phyloP scores from a whole-genome alignment of 2,113 vertebrate genomes.

The Xenotilapia flavipinnis region DNA sequence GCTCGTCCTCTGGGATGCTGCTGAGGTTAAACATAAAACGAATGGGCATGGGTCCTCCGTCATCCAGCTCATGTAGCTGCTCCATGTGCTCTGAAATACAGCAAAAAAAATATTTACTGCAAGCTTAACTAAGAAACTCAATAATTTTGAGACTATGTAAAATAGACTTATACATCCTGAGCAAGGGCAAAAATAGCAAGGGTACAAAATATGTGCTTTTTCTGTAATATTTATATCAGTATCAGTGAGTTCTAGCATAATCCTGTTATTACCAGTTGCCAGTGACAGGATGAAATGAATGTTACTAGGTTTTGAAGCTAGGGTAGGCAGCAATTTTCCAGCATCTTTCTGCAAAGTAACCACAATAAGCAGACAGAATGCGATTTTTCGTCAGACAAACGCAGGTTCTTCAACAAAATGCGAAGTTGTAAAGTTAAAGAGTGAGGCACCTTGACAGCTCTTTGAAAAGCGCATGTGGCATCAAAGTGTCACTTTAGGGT shows the following conservation, averaged over 20 bases:
- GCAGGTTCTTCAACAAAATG: background rate
- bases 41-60: constrained; percentile 59
- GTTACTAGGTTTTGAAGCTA: background rate
- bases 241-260: background rate
- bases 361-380: background rate
- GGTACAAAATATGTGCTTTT: background rate
- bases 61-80: constrained; percentile 69
- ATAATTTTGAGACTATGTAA: background rate
- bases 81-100: constrained; percentile 86
- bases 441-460: background rate
- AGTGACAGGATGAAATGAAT: background rate
- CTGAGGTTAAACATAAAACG: constrained; percentile 97
- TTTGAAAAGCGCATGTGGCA: background rate
- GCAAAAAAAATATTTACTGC: background rate
- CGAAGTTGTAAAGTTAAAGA: background rate
- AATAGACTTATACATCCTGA: background rate
- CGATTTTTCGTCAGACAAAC: background rate
- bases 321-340: background rate
- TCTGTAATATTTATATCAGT: background rate
- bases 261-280: background rate
- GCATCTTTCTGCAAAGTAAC: background rate
- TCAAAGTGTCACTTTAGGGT: background rate
- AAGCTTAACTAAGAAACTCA: background rate
- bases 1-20: constrained; percentile 92
- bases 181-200: background rate